phyloP scores from a whole-genome alignment of 2,113 vertebrate genomes.

The Phyllostomus discolor region DNA sequence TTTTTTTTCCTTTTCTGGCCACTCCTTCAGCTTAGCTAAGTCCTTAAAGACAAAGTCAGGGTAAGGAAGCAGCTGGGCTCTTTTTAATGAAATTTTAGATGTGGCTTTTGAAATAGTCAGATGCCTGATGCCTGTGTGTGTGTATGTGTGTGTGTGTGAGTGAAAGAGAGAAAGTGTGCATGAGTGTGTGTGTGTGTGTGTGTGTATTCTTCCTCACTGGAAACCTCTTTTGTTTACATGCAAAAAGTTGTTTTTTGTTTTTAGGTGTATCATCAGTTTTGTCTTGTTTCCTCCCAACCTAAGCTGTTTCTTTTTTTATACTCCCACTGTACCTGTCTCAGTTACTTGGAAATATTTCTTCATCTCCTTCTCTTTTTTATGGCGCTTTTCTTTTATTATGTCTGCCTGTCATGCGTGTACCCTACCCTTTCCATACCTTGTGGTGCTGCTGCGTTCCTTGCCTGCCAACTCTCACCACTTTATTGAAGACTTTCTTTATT shows the following conservation, averaged over 20 bases:
- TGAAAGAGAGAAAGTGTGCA: neutral
- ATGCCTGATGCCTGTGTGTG: conserved; percentile 82
- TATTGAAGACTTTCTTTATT: conserved; percentile 48
- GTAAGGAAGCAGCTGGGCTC: conserved; percentile 91
- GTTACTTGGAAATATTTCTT: conserved; percentile 74
- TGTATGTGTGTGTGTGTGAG: neutral
- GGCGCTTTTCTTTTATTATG: neutral
- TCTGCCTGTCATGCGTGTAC: conserved; percentile 1
- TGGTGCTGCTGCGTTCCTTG: conserved; percentile 12
- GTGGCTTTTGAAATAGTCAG: conserved; percentile 90
- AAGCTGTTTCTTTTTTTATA: conserved; percentile 19
- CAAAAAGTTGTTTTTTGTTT: conserved; percentile 85
- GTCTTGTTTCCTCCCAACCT: conserved; percentile 70
- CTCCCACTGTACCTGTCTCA: conserved; percentile 51
- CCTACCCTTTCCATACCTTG: conserved; percentile 38
- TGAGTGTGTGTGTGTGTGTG: conserved; percentile 55
- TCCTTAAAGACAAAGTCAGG: conserved; percentile 91
- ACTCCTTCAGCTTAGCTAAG: conserved; percentile 96
- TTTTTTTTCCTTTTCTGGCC: conserved; percentile 82
- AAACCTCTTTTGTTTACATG: conserved; percentile 87
- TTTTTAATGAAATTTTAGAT: conserved; percentile 95
- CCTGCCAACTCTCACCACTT: conserved; percentile 29
- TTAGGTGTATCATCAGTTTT: conserved; percentile 61
- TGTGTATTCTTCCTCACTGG: conserved; percentile 78
- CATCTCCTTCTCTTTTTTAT: conserved; percentile 64